A percentile compares a stretch with the other conserved stretches of the same genome.
Conservation (phyloP, 2,888 invertebrate species). For the Thysanoteuthis rhombus region DNA sequence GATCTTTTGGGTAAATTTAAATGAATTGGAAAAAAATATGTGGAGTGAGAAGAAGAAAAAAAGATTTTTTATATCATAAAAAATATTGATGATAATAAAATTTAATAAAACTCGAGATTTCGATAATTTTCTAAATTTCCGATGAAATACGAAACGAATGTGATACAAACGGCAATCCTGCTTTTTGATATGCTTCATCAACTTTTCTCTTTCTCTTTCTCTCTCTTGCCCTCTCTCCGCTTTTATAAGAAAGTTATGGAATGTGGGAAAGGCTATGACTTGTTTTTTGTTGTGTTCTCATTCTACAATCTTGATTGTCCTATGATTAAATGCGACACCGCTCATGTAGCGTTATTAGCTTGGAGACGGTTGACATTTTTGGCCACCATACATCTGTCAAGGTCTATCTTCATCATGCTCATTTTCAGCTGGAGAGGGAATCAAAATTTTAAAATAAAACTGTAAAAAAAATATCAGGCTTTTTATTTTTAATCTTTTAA, state of each 20-base stretch:
- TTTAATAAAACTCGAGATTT: neutral
- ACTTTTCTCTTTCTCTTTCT: neutral
- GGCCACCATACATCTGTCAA: neutral
- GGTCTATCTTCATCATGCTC: slow-evolving; percentile 17
- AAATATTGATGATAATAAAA: neutral
- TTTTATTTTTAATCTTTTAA: neutral
- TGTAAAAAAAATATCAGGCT: slow-evolving; percentile 25
- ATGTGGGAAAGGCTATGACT: neutral
- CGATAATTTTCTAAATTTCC: neutral
- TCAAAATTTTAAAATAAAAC: slow-evolving; percentile 31
- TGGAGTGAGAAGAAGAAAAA: neutral
- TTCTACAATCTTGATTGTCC: neutral
- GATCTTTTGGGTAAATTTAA: neutral
- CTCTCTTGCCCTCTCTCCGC: neutral
- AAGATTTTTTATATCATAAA: neutral
- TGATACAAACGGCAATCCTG: neutral
- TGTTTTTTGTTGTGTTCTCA: neutral
- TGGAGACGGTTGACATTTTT: slow-evolving; percentile 15
- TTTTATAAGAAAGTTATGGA: neutral
- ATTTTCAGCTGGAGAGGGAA: slow-evolving; percentile 30
- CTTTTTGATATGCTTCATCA: neutral
- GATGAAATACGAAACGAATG: neutral
- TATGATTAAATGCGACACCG: neutral
- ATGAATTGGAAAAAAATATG: neutral
- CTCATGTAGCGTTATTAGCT: neutral